These are phyloP conservation scores for Gorsachius magnificus DNA, from an alignment of 2,797 vertebrate genomes.

Conservation along the genomic window DNA sequence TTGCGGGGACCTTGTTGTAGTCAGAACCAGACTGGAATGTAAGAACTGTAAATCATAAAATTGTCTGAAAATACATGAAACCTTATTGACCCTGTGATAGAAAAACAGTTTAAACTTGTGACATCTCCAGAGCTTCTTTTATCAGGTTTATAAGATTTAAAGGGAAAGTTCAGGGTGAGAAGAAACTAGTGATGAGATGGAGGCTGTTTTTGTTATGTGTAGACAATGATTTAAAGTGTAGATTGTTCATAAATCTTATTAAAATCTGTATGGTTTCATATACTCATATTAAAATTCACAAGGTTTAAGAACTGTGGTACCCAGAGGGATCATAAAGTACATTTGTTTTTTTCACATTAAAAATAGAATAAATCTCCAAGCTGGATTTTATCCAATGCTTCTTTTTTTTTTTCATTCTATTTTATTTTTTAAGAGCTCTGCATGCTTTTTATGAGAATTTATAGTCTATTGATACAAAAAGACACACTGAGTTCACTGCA, in stretches of 20 bases:
- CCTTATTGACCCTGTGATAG: not conserved
- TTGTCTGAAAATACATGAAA: slow-evolving; percentile 20
- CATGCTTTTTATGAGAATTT: not conserved
- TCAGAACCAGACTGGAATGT: slow-evolving; percentile 51
- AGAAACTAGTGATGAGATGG: not conserved
- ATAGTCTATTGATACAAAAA: not conserved
- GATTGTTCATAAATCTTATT: slow-evolving; percentile 35
- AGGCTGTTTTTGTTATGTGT: not conserved
- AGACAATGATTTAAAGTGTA: slow-evolving; percentile 3
- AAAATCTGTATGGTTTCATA: not conserved
- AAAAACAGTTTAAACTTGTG: slow-evolving; percentile 26
- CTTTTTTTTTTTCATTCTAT: not conserved
- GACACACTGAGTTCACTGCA: not conserved
- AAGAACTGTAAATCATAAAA: slow-evolving; percentile 46
- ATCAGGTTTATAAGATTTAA: slow-evolving; percentile 53
- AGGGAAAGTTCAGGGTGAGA: slow-evolving; percentile 32
- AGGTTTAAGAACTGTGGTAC: slow-evolving; percentile 18
- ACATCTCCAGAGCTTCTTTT: not conserved
- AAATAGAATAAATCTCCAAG: not conserved
- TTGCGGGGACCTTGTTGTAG: not conserved
- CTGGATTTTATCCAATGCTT: slow-evolving; percentile 7
- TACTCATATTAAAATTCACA: not conserved
- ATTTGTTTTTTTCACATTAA: not conserved
- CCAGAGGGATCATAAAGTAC: slow-evolving; percentile 29
- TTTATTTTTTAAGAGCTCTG: not conserved